phyloP scores from a whole-genome alignment of 2,113 vertebrate species.

The Silurus glanis region DNA sequence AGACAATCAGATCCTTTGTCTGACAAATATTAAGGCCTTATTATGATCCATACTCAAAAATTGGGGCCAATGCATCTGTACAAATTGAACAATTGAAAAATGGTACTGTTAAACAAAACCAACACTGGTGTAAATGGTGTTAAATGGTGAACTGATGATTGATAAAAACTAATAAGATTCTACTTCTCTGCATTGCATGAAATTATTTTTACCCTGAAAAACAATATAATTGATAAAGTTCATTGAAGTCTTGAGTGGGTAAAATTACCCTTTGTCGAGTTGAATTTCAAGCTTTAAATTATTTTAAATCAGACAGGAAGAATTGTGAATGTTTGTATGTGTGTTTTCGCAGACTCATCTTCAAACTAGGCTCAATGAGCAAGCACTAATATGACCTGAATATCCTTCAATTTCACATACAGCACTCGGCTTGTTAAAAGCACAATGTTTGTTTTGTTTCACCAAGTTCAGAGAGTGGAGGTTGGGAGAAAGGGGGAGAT shows the following conservation, averaged over 20 bases:
- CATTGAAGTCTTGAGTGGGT: not conserved
- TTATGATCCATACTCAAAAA: not conserved
- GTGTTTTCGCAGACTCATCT: conserved; percentile 34
- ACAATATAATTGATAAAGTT: not conserved
- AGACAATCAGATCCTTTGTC: not conserved
- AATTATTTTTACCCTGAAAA: not conserved
- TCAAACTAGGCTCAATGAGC: conserved; percentile 60
- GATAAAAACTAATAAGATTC: not conserved
- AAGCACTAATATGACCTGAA: conserved; percentile 71
- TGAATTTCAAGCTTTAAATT: conserved; percentile 1
- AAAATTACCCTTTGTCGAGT: not conserved
- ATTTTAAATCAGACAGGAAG: conserved; percentile 20
- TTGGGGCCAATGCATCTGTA: not conserved
- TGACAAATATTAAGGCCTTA: not conserved
- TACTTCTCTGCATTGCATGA: not conserved
- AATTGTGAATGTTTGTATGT: conserved; percentile 28
- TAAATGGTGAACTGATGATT: not conserved
- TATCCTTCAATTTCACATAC: conserved; percentile 60
- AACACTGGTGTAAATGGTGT: not conserved
- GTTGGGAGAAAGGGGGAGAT: conserved; percentile 44
- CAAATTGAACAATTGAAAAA: not conserved
- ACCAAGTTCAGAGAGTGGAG: conserved; percentile 64
- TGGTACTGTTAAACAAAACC: not conserved
- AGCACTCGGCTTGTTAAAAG: conserved; percentile 51
- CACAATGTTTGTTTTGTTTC: conserved; percentile 78